Conservation (phyloP, 92 coral and sea anemone species). For the Zoanthus gigantus region DNA sequence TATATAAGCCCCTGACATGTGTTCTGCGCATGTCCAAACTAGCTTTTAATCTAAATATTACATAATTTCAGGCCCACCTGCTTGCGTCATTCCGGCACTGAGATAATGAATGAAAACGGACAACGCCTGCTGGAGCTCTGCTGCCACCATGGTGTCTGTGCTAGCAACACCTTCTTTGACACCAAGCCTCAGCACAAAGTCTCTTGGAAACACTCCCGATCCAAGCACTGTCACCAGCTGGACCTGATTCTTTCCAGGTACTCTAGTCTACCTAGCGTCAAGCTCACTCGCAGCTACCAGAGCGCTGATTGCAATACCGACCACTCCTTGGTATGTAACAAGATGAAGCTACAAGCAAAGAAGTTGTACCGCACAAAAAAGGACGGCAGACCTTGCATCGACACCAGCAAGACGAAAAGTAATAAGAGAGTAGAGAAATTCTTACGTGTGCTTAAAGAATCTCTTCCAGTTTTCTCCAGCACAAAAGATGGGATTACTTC, state of each 20-base stretch:
- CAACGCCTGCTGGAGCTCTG: not conserved
- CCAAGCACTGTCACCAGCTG: conserved; percentile 7
- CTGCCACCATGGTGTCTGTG: not conserved
- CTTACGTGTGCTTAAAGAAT: not conserved
- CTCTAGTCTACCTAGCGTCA: not conserved
- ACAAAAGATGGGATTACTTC: not conserved
- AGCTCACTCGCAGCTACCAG: not conserved
- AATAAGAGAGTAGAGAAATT: conserved; percentile 1
- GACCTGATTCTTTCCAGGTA: not conserved
- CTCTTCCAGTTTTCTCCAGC: not conserved
- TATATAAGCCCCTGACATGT: no score
- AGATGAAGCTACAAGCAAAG: conserved; percentile 20
- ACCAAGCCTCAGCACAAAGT: conserved; percentile 13
- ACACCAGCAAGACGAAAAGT: conserved; percentile 4
- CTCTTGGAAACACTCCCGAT: conserved; percentile 24
- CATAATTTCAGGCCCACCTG: not conserved
- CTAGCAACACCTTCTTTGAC: conserved; percentile 13
- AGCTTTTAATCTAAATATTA: no score
- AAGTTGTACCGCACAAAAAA: conserved; percentile 1
- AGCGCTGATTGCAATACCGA: not conserved
- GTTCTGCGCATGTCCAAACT: no score
- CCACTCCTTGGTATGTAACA: conserved; percentile 34
- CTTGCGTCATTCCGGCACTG: not conserved
- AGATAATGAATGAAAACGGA: not conserved
- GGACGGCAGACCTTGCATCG: conserved; percentile 21